These are phyloP conservation scores for Struthidea cinerea DNA, from an alignment of 2,113 vertebrate species.

Conservation along the genomic window DNA sequence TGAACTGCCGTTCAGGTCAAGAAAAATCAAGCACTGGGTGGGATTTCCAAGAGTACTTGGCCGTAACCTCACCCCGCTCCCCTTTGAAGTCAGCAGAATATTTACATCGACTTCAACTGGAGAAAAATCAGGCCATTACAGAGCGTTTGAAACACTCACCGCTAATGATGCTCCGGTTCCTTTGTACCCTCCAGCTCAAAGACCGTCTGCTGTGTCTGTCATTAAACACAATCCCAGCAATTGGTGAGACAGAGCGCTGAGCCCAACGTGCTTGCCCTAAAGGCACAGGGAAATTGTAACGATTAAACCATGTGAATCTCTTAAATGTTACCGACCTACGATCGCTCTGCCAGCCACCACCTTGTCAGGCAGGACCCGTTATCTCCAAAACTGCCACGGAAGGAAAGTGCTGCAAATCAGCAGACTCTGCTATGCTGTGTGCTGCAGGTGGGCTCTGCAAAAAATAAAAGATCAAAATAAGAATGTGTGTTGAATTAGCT, in stretches of 20 bases:
- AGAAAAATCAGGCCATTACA: not conserved
- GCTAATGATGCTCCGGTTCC: not conserved
- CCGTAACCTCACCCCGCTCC: not conserved
- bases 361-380: not conserved
- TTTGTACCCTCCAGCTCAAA: not conserved
- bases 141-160: not conserved
- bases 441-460: not conserved
- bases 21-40: constrained; percentile 15
- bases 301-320: not conserved
- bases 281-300: not conserved
- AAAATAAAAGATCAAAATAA: not conserved
- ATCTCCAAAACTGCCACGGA: not conserved
- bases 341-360: not conserved
- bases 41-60: constrained; percentile 17
- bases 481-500: not conserved
- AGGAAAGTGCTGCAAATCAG: not conserved
- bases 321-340: not conserved
- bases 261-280: not conserved
- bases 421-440: not conserved
- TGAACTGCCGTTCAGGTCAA: constrained; percentile 15
- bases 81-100: constrained; percentile 35
- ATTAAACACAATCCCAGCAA: not conserved
- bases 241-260: not conserved
- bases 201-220: not conserved
- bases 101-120: not conserved